Evolutionary conservation across 1,140 invertebrate species (phyloP).

Genomic region (Meteorus sp.): DNA sequence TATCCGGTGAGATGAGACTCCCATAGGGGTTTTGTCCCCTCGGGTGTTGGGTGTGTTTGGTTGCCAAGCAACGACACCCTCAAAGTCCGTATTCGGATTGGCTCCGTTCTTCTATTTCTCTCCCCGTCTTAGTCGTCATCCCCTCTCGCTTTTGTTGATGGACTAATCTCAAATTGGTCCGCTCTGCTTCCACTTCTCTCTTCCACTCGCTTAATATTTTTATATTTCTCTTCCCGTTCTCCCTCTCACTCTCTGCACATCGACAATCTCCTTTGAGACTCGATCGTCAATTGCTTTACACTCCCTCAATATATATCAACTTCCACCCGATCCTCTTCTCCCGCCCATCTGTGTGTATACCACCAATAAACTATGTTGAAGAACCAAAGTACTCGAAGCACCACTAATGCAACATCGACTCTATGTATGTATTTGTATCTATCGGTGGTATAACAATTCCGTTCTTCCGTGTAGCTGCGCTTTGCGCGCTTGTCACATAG

Average conservation of each 20-base stretch:
- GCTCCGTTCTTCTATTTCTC: conserved; percentile 38
- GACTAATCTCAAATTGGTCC: no score
- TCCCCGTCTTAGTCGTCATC: conserved; percentile 38
- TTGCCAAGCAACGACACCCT: conserved; percentile 58
- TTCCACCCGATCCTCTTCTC: background rate
- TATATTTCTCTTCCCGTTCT: conserved; percentile 21
- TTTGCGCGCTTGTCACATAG: no score
- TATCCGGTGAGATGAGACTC: conserved; percentile 34
- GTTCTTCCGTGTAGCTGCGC: conserved; percentile 7
- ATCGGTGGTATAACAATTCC: background rate
- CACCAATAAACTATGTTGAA: conserved; percentile 26
- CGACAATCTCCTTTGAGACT: background rate
- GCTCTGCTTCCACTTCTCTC: background rate
- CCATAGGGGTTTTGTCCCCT: conserved; percentile 39
- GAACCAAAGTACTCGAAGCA: conserved; percentile 13
- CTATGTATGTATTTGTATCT: background rate
- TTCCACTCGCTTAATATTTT: conserved; percentile 25
- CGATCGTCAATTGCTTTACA: conserved; percentile 1
- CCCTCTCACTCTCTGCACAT: conserved; percentile 24
- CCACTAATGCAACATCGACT: background rate
- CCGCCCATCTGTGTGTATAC: background rate
- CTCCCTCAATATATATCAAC: conserved; percentile 12
- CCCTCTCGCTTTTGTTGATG: conserved; percentile 30
- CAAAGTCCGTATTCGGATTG: conserved; percentile 49
- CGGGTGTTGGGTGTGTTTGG: conserved; percentile 44